phyloP scores from a whole-genome alignment of 2,888 invertebrate species.

The Mesorhabditis spiculigera region DNA sequence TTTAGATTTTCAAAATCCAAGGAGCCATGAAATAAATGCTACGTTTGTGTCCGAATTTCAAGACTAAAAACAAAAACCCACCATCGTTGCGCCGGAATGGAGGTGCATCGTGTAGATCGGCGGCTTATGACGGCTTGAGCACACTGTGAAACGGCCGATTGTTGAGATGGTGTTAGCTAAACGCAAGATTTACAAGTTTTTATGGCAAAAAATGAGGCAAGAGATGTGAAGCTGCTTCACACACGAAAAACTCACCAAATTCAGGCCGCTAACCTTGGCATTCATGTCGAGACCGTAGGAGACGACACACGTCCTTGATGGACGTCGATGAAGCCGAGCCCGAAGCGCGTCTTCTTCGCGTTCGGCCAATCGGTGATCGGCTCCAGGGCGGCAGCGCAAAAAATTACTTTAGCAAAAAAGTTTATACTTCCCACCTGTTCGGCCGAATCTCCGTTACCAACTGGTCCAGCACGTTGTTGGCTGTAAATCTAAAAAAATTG shows the following conservation, averaged over 20 bases:
- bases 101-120: not conserved
- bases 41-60: not conserved
- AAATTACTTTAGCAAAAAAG: not conserved
- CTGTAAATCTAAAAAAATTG: constrained; percentile 68
- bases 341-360: constrained; percentile 9
- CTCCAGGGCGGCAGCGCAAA: not conserved
- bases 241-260: too few species aligned
- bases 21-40: not conserved
- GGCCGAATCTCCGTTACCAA: constrained; percentile 62
- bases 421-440: constrained; percentile 8
- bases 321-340: constrained; percentile 2
- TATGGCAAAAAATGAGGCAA: too few species aligned
- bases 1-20: not conserved
- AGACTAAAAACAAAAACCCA: not conserved
- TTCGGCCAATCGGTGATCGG: constrained; percentile 14
- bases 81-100: not conserved
- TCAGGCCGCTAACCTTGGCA: too few species aligned
- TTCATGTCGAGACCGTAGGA: not conserved
- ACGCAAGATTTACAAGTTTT: not conserved
- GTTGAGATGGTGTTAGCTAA: not conserved
- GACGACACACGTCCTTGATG: not conserved
- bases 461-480: constrained; percentile 67
- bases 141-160: not conserved
- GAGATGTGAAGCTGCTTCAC: too few species aligned
- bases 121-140: not conserved